phyloP scores from a whole-genome alignment of 1,140 invertebrate genomes.

The Octopus bimaculoides region DNA sequence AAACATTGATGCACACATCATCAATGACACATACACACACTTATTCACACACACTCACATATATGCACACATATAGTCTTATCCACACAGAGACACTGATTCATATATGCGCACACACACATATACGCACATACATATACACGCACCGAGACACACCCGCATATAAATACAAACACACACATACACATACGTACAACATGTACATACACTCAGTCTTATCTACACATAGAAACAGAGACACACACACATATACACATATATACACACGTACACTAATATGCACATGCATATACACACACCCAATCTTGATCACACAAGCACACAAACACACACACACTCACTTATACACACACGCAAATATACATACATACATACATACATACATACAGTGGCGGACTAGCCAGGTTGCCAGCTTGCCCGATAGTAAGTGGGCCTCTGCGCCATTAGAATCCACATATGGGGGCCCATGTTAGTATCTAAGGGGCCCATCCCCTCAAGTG shows the following conservation, averaged over 20 bases:
- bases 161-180: not conserved
- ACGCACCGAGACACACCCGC: not conserved
- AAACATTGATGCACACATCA: too few species aligned
- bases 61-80: not conserved
- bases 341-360: slow-evolving; percentile 8
- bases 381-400: not conserved
- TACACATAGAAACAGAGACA: not conserved
- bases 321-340: not conserved
- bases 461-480: too few species aligned
- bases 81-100: not conserved
- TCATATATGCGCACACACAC: not conserved
- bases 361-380: slow-evolving; percentile 18
- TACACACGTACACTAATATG: not conserved
- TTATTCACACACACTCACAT: not conserved
- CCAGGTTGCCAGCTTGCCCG: too few species aligned
- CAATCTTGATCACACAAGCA: not conserved
- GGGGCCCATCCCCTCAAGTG: too few species aligned
- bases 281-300: not conserved
- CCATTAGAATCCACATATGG: too few species aligned
- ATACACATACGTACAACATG: not conserved
- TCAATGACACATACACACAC: not conserved
- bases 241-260: not conserved
- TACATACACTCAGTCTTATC: not conserved
- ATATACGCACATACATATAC: not conserved
- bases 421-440: too few species aligned